These are phyloP conservation scores for Sceloporus tristichus DNA, from an alignment of 2,113 vertebrate genomes.

Conservation along the genomic window DNA sequence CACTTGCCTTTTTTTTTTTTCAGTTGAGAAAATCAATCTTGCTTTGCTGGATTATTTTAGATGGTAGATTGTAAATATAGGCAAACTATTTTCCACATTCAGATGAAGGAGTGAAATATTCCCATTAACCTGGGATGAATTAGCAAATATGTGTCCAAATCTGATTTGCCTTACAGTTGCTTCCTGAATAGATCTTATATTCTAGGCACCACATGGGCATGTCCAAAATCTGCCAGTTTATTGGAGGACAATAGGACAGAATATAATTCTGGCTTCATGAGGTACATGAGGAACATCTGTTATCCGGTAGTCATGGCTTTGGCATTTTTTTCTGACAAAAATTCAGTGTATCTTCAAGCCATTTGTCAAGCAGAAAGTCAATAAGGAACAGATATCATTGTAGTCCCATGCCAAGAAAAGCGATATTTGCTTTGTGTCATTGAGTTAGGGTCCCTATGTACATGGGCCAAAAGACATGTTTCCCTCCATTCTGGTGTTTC, in stretches of 20 bases:
- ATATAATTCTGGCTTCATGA: not conserved
- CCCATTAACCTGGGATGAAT: too few relatives aligned
- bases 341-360: not conserved
- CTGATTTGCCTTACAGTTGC: not conserved
- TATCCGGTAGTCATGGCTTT: too few relatives aligned
- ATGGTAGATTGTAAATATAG: not conserved
- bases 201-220: too few relatives aligned
- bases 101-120: not conserved
- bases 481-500: too few relatives aligned
- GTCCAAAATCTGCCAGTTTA: not conserved
- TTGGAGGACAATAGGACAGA: not conserved
- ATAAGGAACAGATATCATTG: not conserved
- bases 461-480: too few relatives aligned
- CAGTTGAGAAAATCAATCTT: too few relatives aligned
- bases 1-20: not conserved
- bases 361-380: not conserved
- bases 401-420: not conserved
- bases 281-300: not conserved
- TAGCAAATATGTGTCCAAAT: not conserved
- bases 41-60: too few relatives aligned
- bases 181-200: not conserved
- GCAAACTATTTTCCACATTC: not conserved
- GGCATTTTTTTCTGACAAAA: too few relatives aligned
- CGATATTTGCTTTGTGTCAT: not conserved
- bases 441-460: too few relatives aligned